Evolutionary conservation across 2,888 invertebrate species (phyloP).

Genomic region (Lasioglossum pauxillum): DNA sequence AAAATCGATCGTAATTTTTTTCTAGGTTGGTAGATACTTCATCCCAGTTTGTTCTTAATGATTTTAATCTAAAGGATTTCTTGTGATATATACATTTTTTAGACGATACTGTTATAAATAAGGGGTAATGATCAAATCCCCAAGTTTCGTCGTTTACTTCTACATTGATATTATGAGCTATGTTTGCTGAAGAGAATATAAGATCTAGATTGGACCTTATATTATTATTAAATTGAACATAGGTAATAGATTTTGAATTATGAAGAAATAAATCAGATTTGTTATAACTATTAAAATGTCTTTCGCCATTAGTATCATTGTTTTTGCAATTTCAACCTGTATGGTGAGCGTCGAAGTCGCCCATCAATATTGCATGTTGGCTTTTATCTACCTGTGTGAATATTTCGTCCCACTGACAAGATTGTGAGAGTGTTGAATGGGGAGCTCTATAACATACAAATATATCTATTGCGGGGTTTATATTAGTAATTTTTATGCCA

Average conservation of each 20-base stretch:
- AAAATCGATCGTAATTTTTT: background rate
- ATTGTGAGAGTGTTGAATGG: background rate
- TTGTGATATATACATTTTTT: background rate
- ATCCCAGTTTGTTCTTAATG: too few species aligned
- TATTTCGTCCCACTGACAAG: background rate
- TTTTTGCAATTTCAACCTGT: background rate
- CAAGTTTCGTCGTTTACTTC: background rate
- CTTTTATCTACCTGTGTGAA: background rate
- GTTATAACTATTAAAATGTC: background rate
- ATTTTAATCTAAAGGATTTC: background rate
- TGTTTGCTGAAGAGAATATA: background rate
- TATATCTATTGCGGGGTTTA: background rate
- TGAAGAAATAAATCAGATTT: background rate
- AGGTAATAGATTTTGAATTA: background rate
- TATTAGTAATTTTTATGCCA: background rate
- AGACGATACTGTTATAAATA: background rate
- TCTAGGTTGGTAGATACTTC: too few species aligned
- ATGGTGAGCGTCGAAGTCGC: background rate
- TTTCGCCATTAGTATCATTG: background rate
- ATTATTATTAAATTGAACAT: background rate
- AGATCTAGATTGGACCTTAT: background rate
- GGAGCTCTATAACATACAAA: background rate
- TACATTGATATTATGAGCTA: background rate
- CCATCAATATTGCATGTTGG: too few species aligned
- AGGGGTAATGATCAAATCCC: background rate